Evolutionary conservation across 2,797 vertebrate species (phyloP).

Genomic region (Chromobotia macracanthus): DNA sequence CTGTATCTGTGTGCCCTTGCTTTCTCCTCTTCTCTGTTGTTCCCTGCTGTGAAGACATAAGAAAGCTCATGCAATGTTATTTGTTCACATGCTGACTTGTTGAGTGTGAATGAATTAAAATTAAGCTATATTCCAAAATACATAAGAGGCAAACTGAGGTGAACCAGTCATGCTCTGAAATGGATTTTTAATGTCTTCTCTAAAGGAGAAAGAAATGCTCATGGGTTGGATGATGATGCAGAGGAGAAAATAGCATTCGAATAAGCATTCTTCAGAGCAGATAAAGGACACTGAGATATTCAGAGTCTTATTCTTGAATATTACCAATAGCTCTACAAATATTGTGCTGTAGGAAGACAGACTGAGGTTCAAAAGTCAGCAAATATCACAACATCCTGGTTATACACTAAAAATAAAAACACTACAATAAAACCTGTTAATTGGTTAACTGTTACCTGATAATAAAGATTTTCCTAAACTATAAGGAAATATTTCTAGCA

Average conservation of each 20-base stretch:
- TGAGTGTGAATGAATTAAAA: conserved; percentile 38
- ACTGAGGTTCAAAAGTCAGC: not conserved
- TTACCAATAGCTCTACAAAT: not conserved
- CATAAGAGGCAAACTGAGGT: not conserved
- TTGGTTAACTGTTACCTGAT: not conserved
- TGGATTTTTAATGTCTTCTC: conserved; percentile 27
- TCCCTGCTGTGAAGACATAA: conserved; percentile 44
- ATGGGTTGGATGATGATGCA: conserved; percentile 21
- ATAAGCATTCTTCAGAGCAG: not conserved
- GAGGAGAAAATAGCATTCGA: not conserved
- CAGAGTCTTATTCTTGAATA: not conserved
- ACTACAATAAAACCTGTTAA: not conserved
- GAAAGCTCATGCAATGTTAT: conserved; percentile 41
- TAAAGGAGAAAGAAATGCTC: not conserved
- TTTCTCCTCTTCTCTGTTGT: conserved; percentile 50
- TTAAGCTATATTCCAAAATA: conserved; percentile 38
- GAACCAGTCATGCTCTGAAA: conserved; percentile 16
- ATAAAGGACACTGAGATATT: not conserved
- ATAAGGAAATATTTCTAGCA: not conserved
- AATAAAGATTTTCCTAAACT: not conserved
- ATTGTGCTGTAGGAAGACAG: not conserved
- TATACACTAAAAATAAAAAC: not conserved
- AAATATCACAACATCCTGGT: not conserved
- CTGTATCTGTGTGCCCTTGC: conserved; percentile 43
- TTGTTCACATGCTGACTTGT: conserved; percentile 37